A percentile compares a stretch with the other conserved stretches of the same genome.
These are phyloP conservation scores for Garrulus glandarius DNA, from an alignment of 2,797 vertebrate genomes.

Conservation along the genomic window DNA sequence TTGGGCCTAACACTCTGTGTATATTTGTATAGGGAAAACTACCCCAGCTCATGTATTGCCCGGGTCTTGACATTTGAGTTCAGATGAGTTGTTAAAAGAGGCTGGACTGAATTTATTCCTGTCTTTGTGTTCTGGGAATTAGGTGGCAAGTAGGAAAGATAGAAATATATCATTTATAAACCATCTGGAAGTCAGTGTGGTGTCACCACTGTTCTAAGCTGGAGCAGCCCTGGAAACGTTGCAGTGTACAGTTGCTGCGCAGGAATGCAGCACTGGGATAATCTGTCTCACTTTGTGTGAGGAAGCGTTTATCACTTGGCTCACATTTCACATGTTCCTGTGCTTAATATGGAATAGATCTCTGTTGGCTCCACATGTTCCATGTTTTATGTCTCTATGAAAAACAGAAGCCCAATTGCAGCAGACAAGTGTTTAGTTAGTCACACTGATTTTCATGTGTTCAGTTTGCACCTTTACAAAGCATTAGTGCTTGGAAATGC, in stretches of 20 bases:
- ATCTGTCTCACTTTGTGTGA: background rate
- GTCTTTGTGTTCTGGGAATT: background rate
- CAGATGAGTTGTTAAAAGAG: background rate
- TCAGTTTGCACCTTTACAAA: background rate
- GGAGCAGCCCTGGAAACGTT: background rate
- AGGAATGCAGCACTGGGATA: background rate
- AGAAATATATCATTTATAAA: background rate
- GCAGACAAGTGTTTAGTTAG: background rate
- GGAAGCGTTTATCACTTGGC: background rate
- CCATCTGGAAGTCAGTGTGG: background rate
- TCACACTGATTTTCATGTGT: background rate
- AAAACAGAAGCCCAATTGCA: background rate
- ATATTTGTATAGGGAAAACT: background rate
- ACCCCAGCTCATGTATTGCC: background rate
- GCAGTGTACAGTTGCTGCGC: too few species aligned
- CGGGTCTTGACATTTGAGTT: background rate
- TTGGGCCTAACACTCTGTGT: background rate
- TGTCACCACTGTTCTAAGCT: background rate
- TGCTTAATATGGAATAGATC: background rate
- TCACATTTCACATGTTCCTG: background rate
- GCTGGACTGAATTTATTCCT: background rate
- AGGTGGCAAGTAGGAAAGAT: background rate
- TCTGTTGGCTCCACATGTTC: background rate
- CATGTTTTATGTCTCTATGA: background rate
- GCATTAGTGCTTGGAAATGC: background rate